Evolutionary conservation across 2,797 vertebrate genomes (phyloP).

Genomic region (Tapirus indicus): DNA sequence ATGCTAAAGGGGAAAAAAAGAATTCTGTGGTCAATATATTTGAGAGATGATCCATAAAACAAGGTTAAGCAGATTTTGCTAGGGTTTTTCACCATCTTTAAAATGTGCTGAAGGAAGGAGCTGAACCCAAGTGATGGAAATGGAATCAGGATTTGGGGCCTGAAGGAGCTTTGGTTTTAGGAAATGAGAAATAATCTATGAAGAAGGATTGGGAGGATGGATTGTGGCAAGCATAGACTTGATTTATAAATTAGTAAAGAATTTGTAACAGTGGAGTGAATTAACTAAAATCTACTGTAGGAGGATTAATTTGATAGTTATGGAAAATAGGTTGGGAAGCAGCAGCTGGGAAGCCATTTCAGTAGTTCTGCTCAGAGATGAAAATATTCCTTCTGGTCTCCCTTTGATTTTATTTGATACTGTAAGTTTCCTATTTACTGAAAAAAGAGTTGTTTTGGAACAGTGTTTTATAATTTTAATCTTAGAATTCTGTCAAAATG

Average conservation of each 20-base stretch:
- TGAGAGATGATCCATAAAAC: not conserved
- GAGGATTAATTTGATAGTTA: constrained; percentile 8
- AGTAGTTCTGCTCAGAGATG: not conserved
- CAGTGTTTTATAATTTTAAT: not conserved
- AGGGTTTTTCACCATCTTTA: constrained; percentile 1
- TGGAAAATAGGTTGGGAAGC: not conserved
- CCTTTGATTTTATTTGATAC: constrained; percentile 18
- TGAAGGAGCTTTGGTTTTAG: constrained; percentile 28
- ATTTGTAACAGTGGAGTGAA: constrained; percentile 11
- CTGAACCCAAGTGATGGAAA: not conserved
- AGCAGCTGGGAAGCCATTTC: constrained; percentile 16
- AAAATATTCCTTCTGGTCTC: not conserved
- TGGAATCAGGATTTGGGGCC: not conserved
- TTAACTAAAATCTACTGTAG: not conserved
- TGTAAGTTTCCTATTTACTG: not conserved
- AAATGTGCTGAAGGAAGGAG: not conserved
- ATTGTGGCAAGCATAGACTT: not conserved
- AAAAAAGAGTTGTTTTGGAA: not conserved
- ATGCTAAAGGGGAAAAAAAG: not conserved
- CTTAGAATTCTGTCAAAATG: constrained; percentile 18
- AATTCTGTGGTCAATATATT: not conserved
- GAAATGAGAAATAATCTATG: not conserved
- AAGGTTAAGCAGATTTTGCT: not conserved
- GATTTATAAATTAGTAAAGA: constrained; percentile 5
- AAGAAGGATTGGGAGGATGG: not conserved